phyloP scores from a whole-genome alignment of 2,113 vertebrate species.

The Apus apus region DNA sequence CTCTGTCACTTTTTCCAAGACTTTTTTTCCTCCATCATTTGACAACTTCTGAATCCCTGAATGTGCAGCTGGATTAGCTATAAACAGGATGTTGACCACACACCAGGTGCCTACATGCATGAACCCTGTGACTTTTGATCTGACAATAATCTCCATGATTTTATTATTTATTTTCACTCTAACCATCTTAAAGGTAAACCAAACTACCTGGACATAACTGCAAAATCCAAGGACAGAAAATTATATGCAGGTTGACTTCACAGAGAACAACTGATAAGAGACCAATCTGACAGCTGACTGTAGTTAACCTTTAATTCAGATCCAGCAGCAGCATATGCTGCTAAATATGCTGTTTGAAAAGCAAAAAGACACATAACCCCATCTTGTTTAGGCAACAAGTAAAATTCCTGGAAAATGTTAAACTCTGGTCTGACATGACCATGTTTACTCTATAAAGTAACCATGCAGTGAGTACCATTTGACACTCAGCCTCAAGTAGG shows the following conservation, averaged over 20 bases:
- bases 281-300: background rate
- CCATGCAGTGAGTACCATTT: background rate
- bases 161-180: background rate
- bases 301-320: conserved; percentile 38
- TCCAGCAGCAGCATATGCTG: background rate
- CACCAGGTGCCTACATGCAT: background rate
- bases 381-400: background rate
- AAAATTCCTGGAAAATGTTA: background rate
- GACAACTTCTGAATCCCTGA: background rate
- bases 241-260: background rate
- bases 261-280: conserved; percentile 46
- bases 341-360: background rate
- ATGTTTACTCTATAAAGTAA: background rate
- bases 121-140: background rate
- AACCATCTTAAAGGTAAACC: background rate
- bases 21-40: background rate
- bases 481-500: background rate
- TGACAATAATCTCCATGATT: background rate
- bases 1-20: background rate
- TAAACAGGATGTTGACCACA: background rate
- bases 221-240: conserved; percentile 25
- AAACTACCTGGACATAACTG: background rate
- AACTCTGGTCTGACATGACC: background rate
- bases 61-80: fast-evolving
- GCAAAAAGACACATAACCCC: background rate